Evolutionary conservation across 2,113 vertebrate species (phyloP).

Genomic region (Ictidomys tridecemlineatus): DNA sequence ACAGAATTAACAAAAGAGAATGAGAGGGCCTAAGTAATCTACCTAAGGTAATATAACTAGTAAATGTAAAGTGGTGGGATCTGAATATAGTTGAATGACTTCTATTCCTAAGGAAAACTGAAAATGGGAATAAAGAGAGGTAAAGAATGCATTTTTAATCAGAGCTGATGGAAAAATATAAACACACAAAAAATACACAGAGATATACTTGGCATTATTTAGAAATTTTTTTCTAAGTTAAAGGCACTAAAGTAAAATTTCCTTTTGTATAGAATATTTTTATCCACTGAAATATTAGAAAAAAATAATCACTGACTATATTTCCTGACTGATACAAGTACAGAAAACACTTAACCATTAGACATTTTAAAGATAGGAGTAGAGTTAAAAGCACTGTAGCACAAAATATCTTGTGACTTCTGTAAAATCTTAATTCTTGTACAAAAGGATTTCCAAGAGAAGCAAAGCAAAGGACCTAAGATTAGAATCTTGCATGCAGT

Average conservation of each 20-base stretch:
- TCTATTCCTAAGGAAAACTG: neutral
- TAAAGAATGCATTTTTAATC: neutral
- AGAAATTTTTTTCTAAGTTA: neutral
- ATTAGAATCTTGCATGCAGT: neutral
- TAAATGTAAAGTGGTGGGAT: neutral
- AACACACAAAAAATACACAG: neutral
- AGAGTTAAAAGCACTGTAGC: neutral
- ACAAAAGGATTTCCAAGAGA: neutral
- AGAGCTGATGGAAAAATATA: neutral
- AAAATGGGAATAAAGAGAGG: neutral
- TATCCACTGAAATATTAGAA: neutral
- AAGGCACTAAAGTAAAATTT: neutral
- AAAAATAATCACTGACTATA: slow-evolving; percentile 6
- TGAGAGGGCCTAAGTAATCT: neutral
- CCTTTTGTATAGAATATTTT: slow-evolving; percentile 43
- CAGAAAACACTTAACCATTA: slow-evolving; percentile 28
- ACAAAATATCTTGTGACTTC: neutral
- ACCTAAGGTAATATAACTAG: neutral
- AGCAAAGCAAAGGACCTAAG: neutral
- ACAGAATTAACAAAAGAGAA: slow-evolving; percentile 7
- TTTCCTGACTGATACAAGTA: neutral
- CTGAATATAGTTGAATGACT: neutral
- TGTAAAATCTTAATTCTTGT: slow-evolving; percentile 6
- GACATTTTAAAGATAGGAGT: neutral
- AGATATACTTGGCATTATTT: neutral